phyloP scores from a whole-genome alignment of 2,888 invertebrate species.

The Phaonia tiefii region DNA sequence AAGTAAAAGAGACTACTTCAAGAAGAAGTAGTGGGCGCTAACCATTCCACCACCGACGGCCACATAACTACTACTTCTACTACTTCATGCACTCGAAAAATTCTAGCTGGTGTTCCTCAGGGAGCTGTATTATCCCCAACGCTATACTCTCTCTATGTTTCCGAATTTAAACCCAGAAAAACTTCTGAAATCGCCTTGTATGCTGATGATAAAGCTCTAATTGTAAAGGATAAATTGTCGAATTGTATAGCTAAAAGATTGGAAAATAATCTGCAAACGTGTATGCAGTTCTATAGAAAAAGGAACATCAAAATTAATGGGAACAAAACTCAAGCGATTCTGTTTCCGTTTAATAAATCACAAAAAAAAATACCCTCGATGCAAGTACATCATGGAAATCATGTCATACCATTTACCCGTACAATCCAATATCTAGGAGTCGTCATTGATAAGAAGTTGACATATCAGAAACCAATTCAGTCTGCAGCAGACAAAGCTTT shows the following conservation, averaged over 20 bases:
- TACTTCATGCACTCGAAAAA: too few species aligned
- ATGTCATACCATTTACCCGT: not conserved
- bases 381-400: not conserved
- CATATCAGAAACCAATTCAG: not conserved
- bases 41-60: too few species aligned
- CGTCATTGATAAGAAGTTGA: not conserved
- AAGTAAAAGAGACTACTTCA: too few species aligned
- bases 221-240: not conserved
- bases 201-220: not conserved
- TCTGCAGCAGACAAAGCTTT: not conserved
- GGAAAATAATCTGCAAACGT: not conserved
- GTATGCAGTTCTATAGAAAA: not conserved
- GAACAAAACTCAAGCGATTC: not conserved
- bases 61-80: too few species aligned
- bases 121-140: constrained; percentile 16
- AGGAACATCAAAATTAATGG: not conserved
- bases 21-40: too few species aligned
- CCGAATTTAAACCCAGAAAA: not conserved
- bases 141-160: constrained; percentile 1
- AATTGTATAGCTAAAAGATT: not conserved
- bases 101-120: constrained; percentile 8
- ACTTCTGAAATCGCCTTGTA: constrained; percentile 3
- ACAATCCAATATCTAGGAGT: not conserved
- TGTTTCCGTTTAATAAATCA: constrained; percentile 9
- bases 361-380: not conserved